Conservation (phyloP, 2,888 invertebrate species). For the Aporophyla lueneburgensis region DNA sequence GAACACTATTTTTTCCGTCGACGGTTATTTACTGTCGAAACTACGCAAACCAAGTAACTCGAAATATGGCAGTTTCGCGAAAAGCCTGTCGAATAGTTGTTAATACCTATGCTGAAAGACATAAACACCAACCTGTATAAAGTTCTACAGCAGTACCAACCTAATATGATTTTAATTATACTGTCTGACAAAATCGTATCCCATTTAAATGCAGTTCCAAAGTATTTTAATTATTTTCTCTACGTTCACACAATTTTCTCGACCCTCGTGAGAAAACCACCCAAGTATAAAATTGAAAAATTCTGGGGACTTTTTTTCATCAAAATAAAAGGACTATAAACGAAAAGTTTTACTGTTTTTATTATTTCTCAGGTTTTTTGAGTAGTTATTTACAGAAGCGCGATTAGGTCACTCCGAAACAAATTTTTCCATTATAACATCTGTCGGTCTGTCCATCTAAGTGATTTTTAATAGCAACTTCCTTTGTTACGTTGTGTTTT, state of each 20-base stretch:
- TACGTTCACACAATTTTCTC: constrained; percentile 18
- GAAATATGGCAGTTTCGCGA: too few relatives aligned
- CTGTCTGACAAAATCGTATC: constrained; percentile 5
- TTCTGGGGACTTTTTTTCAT: constrained; percentile 15
- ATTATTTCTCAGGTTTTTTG: constrained; percentile 30
- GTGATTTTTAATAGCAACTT: constrained; percentile 82
- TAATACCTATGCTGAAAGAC: too few relatives aligned
- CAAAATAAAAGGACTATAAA: constrained; percentile 37
- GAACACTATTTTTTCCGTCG: too few relatives aligned
- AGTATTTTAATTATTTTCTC: constrained; percentile 9
- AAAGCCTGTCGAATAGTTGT: too few relatives aligned
- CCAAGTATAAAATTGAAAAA: constrained; percentile 62
- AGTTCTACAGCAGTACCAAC: not conserved
- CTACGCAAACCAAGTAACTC: too few relatives aligned
- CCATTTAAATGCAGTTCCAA: constrained; percentile 4
- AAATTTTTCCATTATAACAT: constrained; percentile 72
- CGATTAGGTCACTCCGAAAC: constrained; percentile 66
- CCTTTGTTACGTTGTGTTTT: constrained; percentile 75
- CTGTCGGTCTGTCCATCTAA: constrained; percentile 71
- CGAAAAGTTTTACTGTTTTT: constrained; percentile 29
- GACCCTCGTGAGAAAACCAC: constrained; percentile 57
- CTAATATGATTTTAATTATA: not conserved
- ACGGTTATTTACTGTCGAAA: too few relatives aligned
- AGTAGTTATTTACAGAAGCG: constrained; percentile 55
- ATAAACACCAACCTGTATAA: not conserved